Base-by-base conservation (phyloP, 1,140 invertebrate species). In the Bathynomus jamesi region DNA sequence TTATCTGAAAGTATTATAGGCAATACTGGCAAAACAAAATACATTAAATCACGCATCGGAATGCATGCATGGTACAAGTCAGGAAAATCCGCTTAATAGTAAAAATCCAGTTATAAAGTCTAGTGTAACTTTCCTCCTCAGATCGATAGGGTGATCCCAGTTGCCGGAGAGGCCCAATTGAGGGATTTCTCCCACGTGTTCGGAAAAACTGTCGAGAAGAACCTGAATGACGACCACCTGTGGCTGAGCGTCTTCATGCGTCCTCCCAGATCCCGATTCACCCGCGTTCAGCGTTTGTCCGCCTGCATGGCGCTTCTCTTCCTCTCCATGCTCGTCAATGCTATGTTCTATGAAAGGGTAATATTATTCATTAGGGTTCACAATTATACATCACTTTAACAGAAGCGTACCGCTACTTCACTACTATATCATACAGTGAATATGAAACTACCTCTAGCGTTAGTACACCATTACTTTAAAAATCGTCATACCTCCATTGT, bases 221-320 rank as follows among this genome's bases (percentile, higher is more conserved):
- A 84, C 66, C 78, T 87, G 0, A 80, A 81, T 17, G 86, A 87
- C 77, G 85, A 85, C 30, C 86, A 87, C 78, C 78, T 87, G 8
- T 87, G 86, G 86, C 85, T 86, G 75, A 86, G 85, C 10, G 82
- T 87, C 4, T 83, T 87, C 74, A 80, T 84, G 30, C 77, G 86
- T 30, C 85, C 85, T 13, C 82, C 84, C 4, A 78, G 83, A 53
- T 85, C 83, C 61, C 78, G 85, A 28, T 87, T 87, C 73, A 86
- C 84, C 2, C 73, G 84, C 65, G 76, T 81, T 3, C 83, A 87
- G 79, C 75, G 86, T 32, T 81, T 86, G n/a, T 84, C 84, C 5
- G 85, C 84, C 64, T 86, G 85, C 75, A 81, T 86, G 72, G 82
- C 83, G 61, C 80, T 86, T n/a, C 79, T 87, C 4, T 86, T 83